Conservation (phyloP, 2,888 invertebrate genomes). For the Plebejus argus region DNA sequence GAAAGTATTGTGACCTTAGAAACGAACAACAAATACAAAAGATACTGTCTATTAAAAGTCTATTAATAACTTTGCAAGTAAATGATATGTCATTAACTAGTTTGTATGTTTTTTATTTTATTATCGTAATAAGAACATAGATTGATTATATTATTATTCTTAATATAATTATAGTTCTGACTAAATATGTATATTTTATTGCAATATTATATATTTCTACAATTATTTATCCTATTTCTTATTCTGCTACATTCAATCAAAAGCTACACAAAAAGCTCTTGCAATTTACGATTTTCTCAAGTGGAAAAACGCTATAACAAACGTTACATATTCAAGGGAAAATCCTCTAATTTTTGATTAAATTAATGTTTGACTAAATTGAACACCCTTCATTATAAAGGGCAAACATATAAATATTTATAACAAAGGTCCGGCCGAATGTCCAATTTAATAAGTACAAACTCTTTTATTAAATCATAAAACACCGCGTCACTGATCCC, state of each 20-base stretch:
- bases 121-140: neutral
- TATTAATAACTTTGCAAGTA: slow-evolving; percentile 36
- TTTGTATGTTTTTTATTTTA: neutral
- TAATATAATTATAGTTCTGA: no score
- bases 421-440: slow-evolving; percentile 61
- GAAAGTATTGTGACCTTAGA: slow-evolving; percentile 40
- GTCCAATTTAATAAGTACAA: slow-evolving; percentile 69
- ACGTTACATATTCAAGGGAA: slow-evolving; percentile 34
- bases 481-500: slow-evolving; percentile 57
- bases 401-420: slow-evolving; percentile 78
- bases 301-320: neutral
- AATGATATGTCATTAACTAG: neutral
- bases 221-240: no score
- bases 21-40: slow-evolving; percentile 5
- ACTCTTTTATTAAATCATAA: slow-evolving; percentile 80
- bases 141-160: neutral
- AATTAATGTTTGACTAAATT: slow-evolving; percentile 58
- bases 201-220: no score
- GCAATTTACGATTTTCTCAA: neutral
- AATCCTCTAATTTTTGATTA: slow-evolving; percentile 47
- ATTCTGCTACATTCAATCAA: neutral
- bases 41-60: slow-evolving; percentile 2
- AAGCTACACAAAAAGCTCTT: neutral
- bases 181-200: no score
- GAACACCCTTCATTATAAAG: slow-evolving; percentile 60